Evolutionary conservation across 2,888 invertebrate species (phyloP), one percentile per base, ranked within the genome.

Genomic region (Rhyacophila evoluta): DNA sequence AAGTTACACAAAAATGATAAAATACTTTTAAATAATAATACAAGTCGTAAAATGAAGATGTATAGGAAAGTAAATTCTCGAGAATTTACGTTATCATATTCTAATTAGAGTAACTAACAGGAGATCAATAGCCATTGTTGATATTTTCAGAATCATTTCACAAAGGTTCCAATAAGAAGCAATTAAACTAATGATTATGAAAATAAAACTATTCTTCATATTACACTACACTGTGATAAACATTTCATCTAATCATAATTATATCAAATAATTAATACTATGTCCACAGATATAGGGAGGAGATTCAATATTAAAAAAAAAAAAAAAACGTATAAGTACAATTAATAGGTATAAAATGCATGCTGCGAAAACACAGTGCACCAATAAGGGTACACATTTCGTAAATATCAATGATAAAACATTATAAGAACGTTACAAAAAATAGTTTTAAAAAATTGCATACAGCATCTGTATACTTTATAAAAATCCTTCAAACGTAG

Each of bases 401-500:
- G 55, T 55, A 25, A 55, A 55, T 55, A 55, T 41, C 41, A 41
- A 41, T 41, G 29, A 33, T 33, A 33, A 33, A 33, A 12, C 41
- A 41, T 55, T 55, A 19, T 55, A 55, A 55, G 15, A 55, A 55
- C 55, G 19, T 55, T 15, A 55, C 15, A 25, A 41, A 41, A 41
- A 41, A 12, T 12, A 12, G n/a, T n/a, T 74, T 74, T 55, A 15
- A 19, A 25, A 74, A 74, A 37, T 36, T 29, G 27, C 11, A 29
- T 55, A 55, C 19, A 55, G 19, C 55, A 25, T 55, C 19, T 55
- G 55, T 41, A 41, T 37, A 77, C 37, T 36, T 72, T 78, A 80
- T 39, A 78, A 78, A 69, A 80, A 80, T 70, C 80, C 80, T 25
- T 80, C 80, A 73, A 80, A 80, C 3, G 80, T 80, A 2, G 80